These are phyloP conservation scores for Rallus limicola DNA, from an alignment of 2,113 vertebrate genomes.

Conservation along the genomic window DNA sequence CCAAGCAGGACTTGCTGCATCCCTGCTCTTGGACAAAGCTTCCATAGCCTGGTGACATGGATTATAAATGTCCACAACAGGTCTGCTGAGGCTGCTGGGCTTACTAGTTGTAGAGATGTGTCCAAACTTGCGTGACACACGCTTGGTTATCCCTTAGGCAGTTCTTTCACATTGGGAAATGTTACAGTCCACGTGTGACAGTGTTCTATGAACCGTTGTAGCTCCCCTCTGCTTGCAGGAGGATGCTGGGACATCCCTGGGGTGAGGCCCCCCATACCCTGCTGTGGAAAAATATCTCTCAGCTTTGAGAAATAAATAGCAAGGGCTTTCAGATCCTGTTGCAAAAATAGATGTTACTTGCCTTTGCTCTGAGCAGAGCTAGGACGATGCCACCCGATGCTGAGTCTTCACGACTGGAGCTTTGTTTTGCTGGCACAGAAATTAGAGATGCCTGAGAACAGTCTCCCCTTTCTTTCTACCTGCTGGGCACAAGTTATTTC, in stretches of 20 bases:
- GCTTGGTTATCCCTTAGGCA: neutral
- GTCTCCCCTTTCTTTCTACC: neutral
- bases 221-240: neutral
- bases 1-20: neutral
- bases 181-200: neutral
- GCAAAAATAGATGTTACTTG: neutral
- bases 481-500: neutral
- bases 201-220: neutral
- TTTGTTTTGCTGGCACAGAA: neutral
- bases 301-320: neutral
- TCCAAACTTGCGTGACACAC: accelerated
- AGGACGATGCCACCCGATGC: neutral
- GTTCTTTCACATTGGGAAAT: neutral
- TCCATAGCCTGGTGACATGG: neutral
- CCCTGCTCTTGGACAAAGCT: neutral
- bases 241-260: neutral
- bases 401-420: neutral
- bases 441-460: neutral
- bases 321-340: neutral
- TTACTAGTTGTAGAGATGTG: neutral
- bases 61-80: neutral
- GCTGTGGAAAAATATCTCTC: no score
- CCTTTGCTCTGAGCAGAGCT: neutral
- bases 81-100: neutral
- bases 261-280: neutral